Base-by-base conservation (phyloP, 2,113 vertebrate genomes). In the Apaloderma vittatum region DNA sequence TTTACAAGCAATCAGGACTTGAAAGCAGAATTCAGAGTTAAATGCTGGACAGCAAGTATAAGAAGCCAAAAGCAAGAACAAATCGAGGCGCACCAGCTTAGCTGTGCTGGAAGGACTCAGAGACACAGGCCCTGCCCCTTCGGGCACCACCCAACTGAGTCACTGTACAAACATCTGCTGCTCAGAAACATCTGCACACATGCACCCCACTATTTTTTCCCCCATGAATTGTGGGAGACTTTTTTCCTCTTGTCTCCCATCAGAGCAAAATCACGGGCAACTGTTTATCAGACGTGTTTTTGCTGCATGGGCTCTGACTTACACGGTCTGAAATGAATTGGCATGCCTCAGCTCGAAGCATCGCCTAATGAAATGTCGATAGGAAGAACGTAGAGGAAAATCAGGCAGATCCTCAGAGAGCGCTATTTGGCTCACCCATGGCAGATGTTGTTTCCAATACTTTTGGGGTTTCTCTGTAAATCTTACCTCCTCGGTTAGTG, bases 121-220 rank as follows among this genome's bases (percentile, higher is more conserved):
- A 72, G 12, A 54, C 15, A 15, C 1, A 29, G 4, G 4, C 14
- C 23, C 4, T 15, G 14, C 3, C 45, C 29, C 17, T 86, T 40
- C 0, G 1, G 70, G 37, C 72, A 86, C 18, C 37, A 37, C 6
- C 24, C 68, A 57, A 0, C 0, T 21, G n/a, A 92, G 12, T 27
- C 34, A 29, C 19, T 5, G 11, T 20, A 23, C 8, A 75, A 89
- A 74, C 8, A 8, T 57, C 30, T 62, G 14, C 36, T 70, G 26
- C 20, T 37, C 5, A 51, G 52, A 58, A 78, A 55, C 30, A 23
- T 17, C 15, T 37, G 16, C 61, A 8, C 48, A 61, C 15, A 3
- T 3, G 48, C 0, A 0, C 1, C 13, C 3, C 8, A 26, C 20
- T 24, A 4, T 16, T 71, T 74, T 54, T 65, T 6, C 5, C 45